Base-by-base conservation (phyloP, 2,797 vertebrate species). In the Coregonus suidteri region DNA sequence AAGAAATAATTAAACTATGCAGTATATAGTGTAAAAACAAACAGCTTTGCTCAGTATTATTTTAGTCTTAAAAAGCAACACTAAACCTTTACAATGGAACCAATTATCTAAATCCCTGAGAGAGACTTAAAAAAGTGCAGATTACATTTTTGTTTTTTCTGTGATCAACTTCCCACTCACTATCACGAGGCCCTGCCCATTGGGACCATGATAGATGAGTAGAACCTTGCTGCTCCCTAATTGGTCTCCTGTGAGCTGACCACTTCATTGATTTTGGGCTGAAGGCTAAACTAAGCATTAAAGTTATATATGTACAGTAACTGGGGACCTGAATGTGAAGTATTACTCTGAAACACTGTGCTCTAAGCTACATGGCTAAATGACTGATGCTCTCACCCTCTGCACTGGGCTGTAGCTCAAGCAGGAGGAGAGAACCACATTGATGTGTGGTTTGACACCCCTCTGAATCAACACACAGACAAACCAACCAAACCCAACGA, bases 61-160 rank as follows among this genome's bases (percentile, higher is more conserved):
- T 35, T 72, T 30, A 56, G 47, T 75, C 68, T 69, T 53, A 77
- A 37, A 75, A 64, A 81, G 64, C 34, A 35, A 68, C 30, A 67
- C 31, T 14, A 16, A 81, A 71, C 9, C 16, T 47, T 54, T 34
- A 77, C 73, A 66, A 51, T 59, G 35, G 25, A 74, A 70, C 31
- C 34, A n/a, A 75, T 74, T 41, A 75, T 70, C 68, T 67, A 81
- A 77, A 80, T 80, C 71, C 84, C 83, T 83, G 82, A 87, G 71
- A 71, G 41, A 75, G 83, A 79, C 31, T 75, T 74, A 56, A 15
- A 53, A 37, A 25, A 53, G 3, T 54, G 20, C 47, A 68, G 52
- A 65, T 66, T 16, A 35, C 69, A 52, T 25, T 3, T 3, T 25
- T 9, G 3, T 11, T 9, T 25, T 25, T 11, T 64, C 59, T 25